Base-by-base conservation (phyloP, 1,140 invertebrate species). In the Drosophila asahinai region DNA sequence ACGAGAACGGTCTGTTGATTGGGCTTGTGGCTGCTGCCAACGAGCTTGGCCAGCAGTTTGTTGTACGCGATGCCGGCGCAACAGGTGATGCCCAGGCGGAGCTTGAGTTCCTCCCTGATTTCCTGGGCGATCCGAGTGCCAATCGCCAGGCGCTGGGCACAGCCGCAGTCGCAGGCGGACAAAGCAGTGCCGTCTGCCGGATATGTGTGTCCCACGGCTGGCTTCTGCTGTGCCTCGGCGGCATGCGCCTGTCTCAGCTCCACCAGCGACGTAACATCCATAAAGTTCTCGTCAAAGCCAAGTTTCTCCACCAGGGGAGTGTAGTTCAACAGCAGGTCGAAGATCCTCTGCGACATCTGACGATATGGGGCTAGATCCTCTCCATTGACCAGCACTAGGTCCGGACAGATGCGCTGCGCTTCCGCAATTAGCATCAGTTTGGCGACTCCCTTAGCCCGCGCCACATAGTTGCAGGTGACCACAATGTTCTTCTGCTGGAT, bases 31-130 rank as follows among this genome's bases (percentile, higher is more conserved):
- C 94, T 93, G 38, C 94, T 94, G 71, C 96, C 96, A 19, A 95
- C 95, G 40, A 98, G 93, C 93, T 98, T 97, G 5, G 97, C 96
- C 77, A 97, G 91, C 52, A 97, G 89, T 93, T 98, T 98, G 91
- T 97, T 98, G 76, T 97, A 96, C 40, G 96, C 95, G 72, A 97
- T 95, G 14, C 97, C 97, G 58, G 96, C 97, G 94, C 96, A 97
- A 80, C 95, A 95, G 8, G 96, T 97, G 43, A 97, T 94, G 42
- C 95, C 95, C 45, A 97, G 93, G 57, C 96, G 94, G 65, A 94
- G 93, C 61, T 93, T 94, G 51, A 97, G 94, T 71, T 94, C 94
- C 54, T 95, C 93, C 42, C 97, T 94, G 79, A 97, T 96, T 81
- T 96, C 95, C 70, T 94, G 94, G 12, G 96, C 96, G 70, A 97